Evolutionary conservation across 2,888 invertebrate species (phyloP).

Genomic region (Iselma pallidipennis): DNA sequence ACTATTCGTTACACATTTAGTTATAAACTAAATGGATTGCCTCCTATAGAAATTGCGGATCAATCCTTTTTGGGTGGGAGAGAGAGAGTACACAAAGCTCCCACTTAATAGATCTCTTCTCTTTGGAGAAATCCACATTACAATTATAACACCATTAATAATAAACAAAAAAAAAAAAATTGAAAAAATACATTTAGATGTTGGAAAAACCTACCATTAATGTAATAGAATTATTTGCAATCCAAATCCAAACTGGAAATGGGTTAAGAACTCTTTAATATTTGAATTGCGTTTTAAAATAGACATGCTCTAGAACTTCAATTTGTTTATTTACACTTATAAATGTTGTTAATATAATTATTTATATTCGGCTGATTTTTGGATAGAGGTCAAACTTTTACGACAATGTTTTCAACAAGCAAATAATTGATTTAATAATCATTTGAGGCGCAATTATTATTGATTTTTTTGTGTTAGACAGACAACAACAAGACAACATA

Average conservation of each 20-base stretch:
- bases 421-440: not conserved
- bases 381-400: not conserved
- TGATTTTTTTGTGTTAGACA: too few relatives aligned
- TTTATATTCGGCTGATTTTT: not conserved
- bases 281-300: not conserved
- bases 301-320: not conserved
- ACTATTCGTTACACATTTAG: slow-evolving; percentile 28
- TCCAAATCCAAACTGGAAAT: not conserved
- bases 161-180: not conserved
- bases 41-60: slow-evolving; percentile 29
- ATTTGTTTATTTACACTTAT: not conserved
- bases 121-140: slow-evolving; percentile 22
- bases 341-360: not conserved
- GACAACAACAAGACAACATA: not conserved
- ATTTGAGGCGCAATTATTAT: not conserved
- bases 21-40: slow-evolving; percentile 29
- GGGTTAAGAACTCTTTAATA: not conserved
- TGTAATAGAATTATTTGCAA: not conserved
- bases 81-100: slow-evolving; percentile 29
- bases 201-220: too few relatives aligned
- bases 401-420: not conserved
- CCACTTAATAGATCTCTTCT: slow-evolving; percentile 32
- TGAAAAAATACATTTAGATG: not conserved
- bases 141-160: not conserved
- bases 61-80: slow-evolving; percentile 34